A percentile compares a stretch with the other conserved stretches of the same genome.
Evolutionary conservation across 2,113 vertebrate genomes (phyloP).

Genomic region (Abramis brama): DNA sequence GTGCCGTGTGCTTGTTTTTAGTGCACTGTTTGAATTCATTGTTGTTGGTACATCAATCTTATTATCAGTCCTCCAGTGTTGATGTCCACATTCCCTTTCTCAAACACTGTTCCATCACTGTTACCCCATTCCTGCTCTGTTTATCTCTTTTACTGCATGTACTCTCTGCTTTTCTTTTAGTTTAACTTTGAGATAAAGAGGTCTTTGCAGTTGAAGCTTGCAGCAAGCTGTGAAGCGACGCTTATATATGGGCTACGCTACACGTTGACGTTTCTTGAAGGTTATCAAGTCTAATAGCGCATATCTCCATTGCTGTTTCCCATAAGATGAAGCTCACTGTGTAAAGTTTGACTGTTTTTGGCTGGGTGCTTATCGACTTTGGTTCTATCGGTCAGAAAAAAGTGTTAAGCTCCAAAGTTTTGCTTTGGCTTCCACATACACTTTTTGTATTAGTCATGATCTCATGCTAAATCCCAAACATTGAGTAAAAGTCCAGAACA

Average conservation of each 20-base stretch:
- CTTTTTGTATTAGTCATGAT: constrained; percentile 3
- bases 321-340: not conserved
- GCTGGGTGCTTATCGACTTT: not conserved
- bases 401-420: not conserved
- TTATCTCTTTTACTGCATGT: not conserved
- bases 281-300: constrained; percentile 16
- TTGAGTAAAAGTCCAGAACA: not conserved
- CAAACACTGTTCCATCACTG: not conserved
- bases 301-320: not conserved
- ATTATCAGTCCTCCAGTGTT: constrained; percentile 1
- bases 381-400: not conserved
- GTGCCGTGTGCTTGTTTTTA: not conserved
- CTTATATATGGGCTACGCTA: not conserved
- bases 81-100: constrained; percentile 25
- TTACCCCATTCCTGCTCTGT: not conserved
- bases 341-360: not conserved
- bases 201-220: not conserved
- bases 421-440: not conserved
- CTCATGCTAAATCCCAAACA: not conserved
- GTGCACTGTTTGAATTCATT: not conserved
- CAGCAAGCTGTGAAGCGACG: not conserved
- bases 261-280: not conserved
- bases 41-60: constrained; percentile 13
- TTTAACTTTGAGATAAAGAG: constrained; percentile 24
- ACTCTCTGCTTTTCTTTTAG: constrained; percentile 21